These are phyloP conservation scores for Pseudotriccus pelzelni DNA, from an alignment of 2,797 vertebrate species.

Conservation along the genomic window DNA sequence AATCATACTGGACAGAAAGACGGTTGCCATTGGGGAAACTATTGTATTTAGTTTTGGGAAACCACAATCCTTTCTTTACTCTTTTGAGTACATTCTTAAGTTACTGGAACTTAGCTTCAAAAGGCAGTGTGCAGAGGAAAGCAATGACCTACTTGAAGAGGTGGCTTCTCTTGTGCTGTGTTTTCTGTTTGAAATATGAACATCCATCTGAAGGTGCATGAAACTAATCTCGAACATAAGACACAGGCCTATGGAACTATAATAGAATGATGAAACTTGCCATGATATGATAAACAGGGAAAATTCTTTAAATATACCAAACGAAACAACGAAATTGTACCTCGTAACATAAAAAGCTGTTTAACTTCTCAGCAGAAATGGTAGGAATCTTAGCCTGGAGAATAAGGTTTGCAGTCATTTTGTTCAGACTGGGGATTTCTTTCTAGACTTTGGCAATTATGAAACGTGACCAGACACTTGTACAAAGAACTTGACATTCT, in stretches of 20 bases:
- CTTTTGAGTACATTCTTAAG: not conserved
- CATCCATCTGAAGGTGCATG: not conserved
- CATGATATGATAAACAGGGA: not conserved
- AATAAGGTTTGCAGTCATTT: not conserved
- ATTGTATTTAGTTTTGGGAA: not conserved
- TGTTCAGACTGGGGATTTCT: not conserved
- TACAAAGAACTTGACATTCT: not conserved
- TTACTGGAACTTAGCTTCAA: not conserved
- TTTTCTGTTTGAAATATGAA: not conserved
- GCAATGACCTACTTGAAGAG: not conserved
- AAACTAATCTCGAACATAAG: not conserved
- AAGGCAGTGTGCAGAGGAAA: not conserved
- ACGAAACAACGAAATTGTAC: no score
- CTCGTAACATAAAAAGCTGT: no score
- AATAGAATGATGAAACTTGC: not conserved
- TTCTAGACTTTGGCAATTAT: not conserved
- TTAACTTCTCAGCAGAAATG: not conserved
- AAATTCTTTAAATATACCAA: no score
- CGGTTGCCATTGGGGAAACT: not conserved
- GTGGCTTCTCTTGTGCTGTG: not conserved
- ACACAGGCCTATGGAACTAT: not conserved
- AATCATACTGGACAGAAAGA: not conserved
- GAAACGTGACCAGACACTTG: constrained; percentile 6
- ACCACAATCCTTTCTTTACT: not conserved
- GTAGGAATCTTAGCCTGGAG: not conserved